Percentiles rank a stretch among this genome's conserved stretches.
These are phyloP conservation scores for Leptinotarsa peninsularis DNA, from an alignment of 2,888 invertebrate genomes.

Conservation along the genomic window DNA sequence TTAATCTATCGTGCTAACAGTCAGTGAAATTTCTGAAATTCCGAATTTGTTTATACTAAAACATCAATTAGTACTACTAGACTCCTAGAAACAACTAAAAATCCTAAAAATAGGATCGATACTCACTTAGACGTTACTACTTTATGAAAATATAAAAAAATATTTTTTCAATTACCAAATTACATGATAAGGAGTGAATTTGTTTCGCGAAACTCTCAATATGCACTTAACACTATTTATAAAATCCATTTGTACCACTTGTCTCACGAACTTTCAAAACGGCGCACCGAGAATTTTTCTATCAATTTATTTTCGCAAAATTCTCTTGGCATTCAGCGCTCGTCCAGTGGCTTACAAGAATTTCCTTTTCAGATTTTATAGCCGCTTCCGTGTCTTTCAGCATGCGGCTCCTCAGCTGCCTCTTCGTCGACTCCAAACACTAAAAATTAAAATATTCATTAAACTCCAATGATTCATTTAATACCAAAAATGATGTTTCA, in stretches of 20 bases:
- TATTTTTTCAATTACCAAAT: conserved; percentile 40
- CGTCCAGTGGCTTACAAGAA: conserved; percentile 81
- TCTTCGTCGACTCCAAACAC: conserved; percentile 75
- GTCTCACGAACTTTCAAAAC: conserved; percentile 30
- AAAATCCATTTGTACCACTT: conserved; percentile 51
- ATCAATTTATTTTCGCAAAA: conserved; percentile 48
- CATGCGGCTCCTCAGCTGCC: conserved; percentile 71
- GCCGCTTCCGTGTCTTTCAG: conserved; percentile 71
- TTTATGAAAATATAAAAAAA: conserved; percentile 56
- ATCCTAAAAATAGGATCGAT: conserved; percentile 46
- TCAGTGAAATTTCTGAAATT: conserved; percentile 42
- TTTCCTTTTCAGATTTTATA: conserved; percentile 76
- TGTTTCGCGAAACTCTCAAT: conserved; percentile 29
- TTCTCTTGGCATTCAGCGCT: conserved; percentile 77
- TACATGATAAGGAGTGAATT: conserved; percentile 29
- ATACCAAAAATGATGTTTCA: no score
- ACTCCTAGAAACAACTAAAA: conserved; percentile 38
- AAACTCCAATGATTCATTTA: no score
- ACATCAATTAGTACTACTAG: conserved; percentile 36
- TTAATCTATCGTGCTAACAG: conserved; percentile 39
- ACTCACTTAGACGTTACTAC: conserved; percentile 35
- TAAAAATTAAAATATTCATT: conserved; percentile 63
- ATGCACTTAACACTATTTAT: conserved; percentile 44
- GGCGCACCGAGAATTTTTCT: conserved; percentile 7
- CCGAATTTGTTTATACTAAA: conserved; percentile 37